A percentile compares a stretch with the other conserved stretches of the same genome.
These are phyloP conservation scores for Petrolisthes manimaculis DNA, from an alignment of 2,888 invertebrate species.

Conservation along the genomic window DNA sequence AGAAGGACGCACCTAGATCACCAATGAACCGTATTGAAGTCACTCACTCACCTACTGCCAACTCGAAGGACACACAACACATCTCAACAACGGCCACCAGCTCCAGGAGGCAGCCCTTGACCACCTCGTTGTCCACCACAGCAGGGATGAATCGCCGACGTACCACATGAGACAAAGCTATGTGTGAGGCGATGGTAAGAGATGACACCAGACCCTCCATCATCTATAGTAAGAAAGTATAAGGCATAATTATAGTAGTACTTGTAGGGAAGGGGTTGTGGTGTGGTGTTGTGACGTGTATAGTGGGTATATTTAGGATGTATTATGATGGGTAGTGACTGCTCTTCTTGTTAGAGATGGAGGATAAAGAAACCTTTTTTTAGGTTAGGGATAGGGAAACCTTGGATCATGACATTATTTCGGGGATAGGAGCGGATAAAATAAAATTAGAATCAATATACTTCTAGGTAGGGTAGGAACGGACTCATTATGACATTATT, in stretches of 20 bases:
- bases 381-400: no score
- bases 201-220: slow-evolving; percentile 78
- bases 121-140: slow-evolving; percentile 74
- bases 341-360: no score
- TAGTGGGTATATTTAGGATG: no score
- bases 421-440: no score
- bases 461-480: no score
- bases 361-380: no score
- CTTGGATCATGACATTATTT: no score
- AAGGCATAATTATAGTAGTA: not conserved
- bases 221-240: slow-evolving; percentile 29
- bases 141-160: slow-evolving; percentile 76
- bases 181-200: slow-evolving; percentile 79
- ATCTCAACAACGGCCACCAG: slow-evolving; percentile 87
- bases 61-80: slow-evolving; percentile 87
- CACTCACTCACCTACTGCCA: slow-evolving; percentile 80
- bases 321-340: no score
- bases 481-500: no score
- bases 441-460: no score
- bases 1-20: not conserved
- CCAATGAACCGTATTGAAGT: no score
- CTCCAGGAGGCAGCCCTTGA: slow-evolving; percentile 77
- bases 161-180: slow-evolving; percentile 78
- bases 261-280: not conserved
- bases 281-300: not conserved